Percentiles rank a stretch among this genome's conserved stretches.
These are phyloP conservation scores for Hippoglossus stenolepis DNA, from an alignment of 2,113 vertebrate genomes.

Conservation along the genomic window DNA sequence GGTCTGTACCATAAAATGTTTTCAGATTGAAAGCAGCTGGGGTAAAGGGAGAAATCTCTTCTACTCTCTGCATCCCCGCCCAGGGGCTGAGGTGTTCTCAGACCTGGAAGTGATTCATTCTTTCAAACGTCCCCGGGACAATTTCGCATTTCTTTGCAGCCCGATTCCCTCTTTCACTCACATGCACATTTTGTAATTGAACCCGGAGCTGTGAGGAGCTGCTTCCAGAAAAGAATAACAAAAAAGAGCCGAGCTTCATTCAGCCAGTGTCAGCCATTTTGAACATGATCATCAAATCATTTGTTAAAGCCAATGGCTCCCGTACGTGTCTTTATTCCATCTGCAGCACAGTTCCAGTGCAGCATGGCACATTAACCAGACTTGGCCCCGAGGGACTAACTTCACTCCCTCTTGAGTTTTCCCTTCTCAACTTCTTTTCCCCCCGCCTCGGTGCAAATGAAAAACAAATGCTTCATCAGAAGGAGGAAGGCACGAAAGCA, in stretches of 20 bases:
- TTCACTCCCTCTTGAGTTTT: constrained; percentile 77
- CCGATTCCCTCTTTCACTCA: constrained; percentile 26
- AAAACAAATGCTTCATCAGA: constrained; percentile 87
- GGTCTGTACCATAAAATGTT: constrained; percentile 57
- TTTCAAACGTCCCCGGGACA: constrained; percentile 51
- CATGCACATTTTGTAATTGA: constrained; percentile 64
- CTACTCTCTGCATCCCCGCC: constrained; percentile 31
- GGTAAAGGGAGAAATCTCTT: constrained; percentile 47
- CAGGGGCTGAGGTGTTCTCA: constrained; percentile 58
- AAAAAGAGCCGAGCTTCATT: constrained; percentile 71
- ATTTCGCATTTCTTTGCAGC: constrained; percentile 50
- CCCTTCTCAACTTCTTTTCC: constrained; percentile 37
- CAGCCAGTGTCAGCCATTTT: constrained; percentile 79
- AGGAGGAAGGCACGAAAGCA: constrained; percentile 75
- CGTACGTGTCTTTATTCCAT: constrained; percentile 83
- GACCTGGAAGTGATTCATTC: constrained; percentile 70
- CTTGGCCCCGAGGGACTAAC: constrained; percentile 79
- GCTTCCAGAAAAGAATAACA: constrained; percentile 48
- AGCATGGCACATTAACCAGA: constrained; percentile 87
- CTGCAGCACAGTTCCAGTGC: constrained; percentile 77
- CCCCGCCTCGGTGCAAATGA: constrained; percentile 77
- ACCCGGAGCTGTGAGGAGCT: constrained; percentile 32
- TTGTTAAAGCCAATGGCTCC: constrained; percentile 81
- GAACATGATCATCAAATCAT: constrained; percentile 78
- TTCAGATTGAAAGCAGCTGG: constrained; percentile 72